Base-by-base conservation (phyloP, 2,888 invertebrate species). In the Erynnis tages region DNA sequence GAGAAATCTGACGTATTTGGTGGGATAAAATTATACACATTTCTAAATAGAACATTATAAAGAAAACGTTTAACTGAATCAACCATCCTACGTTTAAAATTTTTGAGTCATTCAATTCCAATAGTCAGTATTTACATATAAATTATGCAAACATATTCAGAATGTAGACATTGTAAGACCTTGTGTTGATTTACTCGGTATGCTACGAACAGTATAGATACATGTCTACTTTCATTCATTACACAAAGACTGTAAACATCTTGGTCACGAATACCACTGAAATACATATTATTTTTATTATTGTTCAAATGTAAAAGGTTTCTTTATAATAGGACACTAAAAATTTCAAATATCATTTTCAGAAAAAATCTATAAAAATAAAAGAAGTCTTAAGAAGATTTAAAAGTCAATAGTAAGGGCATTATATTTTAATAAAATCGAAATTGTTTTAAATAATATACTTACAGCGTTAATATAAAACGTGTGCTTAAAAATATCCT, bases 101-200 rank as follows among this genome's bases (percentile, higher is more conserved):
- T 14, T 34, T 41, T 49, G 49, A 49, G 34, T 49, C 32, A 40
- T 25, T 17, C 23, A 10, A 32, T 23, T 46, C 32, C 27, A 43
- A 25, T 43, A 35, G 19, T 27, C 35, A 29, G 27, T 50, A 35
- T 50, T 43, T 50, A 43, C 34, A 50, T 50, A 35, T 43, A 49
- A 50, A 27, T 50, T 29, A 50, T 50, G 50, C 41, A 49, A 49
- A 49, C 34, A 41, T 49, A 49, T 49, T 41, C 49, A 11, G 23
- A 41, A 41, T 41, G 34, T 34, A 41, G 25, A 34, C 49, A 30
- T 48, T 48, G 47, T 30, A 23, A 48, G 49, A 43, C 41, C 43
- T 50, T 32, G 50, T 50, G 50, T 43, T 43, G 49, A 35, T 50
- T 50, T 43, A 50, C 49, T 17, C 17, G 35, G 27, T 17, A 43